Evolutionary conservation across 1,140 invertebrate species (phyloP).

Genomic region (Pogonomyrmex californicus): DNA sequence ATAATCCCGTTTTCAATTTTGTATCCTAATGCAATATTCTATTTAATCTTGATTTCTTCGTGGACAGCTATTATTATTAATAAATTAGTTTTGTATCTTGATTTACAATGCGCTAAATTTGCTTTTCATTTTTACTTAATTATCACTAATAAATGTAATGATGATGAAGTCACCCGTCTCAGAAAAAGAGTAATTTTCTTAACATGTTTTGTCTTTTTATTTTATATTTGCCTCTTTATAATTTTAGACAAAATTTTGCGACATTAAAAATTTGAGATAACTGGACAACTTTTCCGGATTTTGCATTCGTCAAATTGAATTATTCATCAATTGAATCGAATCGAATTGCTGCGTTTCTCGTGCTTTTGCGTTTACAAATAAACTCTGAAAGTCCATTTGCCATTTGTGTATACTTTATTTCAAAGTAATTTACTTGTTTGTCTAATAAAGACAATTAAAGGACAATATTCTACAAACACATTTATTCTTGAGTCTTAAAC

Average conservation of each 20-base stretch:
- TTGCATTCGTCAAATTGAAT: not conserved
- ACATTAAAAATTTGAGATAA: constrained; percentile 23
- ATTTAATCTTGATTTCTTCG: not conserved
- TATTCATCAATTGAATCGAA: too few species aligned
- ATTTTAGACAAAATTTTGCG: not conserved
- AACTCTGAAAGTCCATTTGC: not conserved
- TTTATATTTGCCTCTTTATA: not conserved
- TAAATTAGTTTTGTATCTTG: constrained; percentile 1
- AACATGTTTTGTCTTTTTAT: not conserved
- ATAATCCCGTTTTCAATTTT: not conserved
- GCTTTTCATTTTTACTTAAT: not conserved
- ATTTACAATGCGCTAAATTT: not conserved
- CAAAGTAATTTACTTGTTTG: not conserved
- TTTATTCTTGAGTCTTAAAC: constrained; percentile 4
- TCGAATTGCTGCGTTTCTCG: not conserved
- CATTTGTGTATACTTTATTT: not conserved
- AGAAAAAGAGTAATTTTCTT: not conserved
- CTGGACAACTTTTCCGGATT: constrained; percentile 1
- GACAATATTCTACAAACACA: constrained; percentile 1
- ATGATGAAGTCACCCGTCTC: not conserved
- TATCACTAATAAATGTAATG: not conserved
- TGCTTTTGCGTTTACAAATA: not conserved
- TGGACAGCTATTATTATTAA: not conserved
- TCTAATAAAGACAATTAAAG: constrained; percentile 8
- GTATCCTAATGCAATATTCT: not conserved